Evolutionary conservation across 1,140 invertebrate genomes (phyloP).

Genomic region (Eubasilissa regina): DNA sequence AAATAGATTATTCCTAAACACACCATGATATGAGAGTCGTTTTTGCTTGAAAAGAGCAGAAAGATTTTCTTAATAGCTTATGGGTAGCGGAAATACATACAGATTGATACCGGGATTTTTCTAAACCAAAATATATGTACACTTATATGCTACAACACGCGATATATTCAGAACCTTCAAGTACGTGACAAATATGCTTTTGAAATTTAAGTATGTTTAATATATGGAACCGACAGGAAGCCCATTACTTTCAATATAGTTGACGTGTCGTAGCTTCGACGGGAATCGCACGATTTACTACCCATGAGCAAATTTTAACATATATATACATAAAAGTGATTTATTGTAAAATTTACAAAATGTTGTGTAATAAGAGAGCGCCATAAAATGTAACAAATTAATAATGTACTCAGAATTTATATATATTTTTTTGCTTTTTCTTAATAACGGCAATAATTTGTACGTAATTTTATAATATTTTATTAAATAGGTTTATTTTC

Average conservation of each 20-base stretch:
- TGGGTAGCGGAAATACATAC: no score
- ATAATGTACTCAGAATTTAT: background rate
- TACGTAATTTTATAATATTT: no score
- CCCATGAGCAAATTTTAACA: conserved; percentile 2
- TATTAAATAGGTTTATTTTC: no score
- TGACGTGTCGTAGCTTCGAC: conserved; percentile 10
- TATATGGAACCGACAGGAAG: conserved; percentile 21
- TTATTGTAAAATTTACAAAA: conserved; percentile 16
- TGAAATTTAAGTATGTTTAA: conserved; percentile 16
- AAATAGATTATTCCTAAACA: no score
- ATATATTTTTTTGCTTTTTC: no score
- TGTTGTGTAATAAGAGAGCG: conserved; percentile 13
- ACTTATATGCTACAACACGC: background rate
- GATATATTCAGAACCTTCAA: background rate
- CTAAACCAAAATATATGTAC: background rate
- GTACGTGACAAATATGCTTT: background rate
- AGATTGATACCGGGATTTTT: no score
- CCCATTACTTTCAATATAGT: conserved; percentile 17
- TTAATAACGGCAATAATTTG: no score
- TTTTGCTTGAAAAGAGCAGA: no score
- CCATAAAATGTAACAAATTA: conserved; percentile 22
- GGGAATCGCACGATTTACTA: conserved; percentile 7
- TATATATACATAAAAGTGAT: background rate
- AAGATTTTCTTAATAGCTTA: no score
- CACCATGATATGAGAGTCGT: no score